Evolutionary conservation across 2,888 invertebrate genomes (phyloP).

Genomic region (Chrysolina americana): DNA sequence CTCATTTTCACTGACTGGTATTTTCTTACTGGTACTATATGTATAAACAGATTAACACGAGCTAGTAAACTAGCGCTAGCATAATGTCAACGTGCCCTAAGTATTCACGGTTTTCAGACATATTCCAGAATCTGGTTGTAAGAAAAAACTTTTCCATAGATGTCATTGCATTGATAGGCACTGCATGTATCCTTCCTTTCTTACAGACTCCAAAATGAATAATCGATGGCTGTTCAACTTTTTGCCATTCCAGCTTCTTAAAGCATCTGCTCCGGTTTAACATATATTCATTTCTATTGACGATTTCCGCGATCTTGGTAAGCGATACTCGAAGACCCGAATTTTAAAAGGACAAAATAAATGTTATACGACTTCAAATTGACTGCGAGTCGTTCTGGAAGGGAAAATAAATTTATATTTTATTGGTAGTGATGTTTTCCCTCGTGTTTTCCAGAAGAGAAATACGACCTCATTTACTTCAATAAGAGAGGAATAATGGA

Average conservation of each 20-base stretch:
- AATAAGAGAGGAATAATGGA: conserved; percentile 5
- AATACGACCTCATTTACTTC: background rate
- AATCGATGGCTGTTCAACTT: background rate
- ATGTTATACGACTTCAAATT: background rate
- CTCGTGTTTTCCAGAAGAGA: background rate
- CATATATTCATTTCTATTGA: background rate
- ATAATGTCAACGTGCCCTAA: too few relatives aligned
- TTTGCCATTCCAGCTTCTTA: background rate
- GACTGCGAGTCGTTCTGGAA: background rate
- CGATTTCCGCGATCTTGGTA: background rate
- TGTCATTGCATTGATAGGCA: background rate
- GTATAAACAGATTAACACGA: too few relatives aligned
- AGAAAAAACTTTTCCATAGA: too few relatives aligned
- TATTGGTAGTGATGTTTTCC: background rate
- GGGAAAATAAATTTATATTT: background rate
- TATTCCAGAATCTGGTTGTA: too few relatives aligned
- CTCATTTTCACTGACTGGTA: too few relatives aligned
- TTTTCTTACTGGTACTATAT: too few relatives aligned
- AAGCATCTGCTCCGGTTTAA: background rate
- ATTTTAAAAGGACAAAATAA: background rate
- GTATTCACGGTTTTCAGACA: too few relatives aligned
- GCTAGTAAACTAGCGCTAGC: too few relatives aligned
- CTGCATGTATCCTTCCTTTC: background rate
- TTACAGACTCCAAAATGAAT: background rate
- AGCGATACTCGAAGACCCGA: background rate